These are phyloP conservation scores for Chromis chromis DNA, from an alignment of 2,797 vertebrate species.

Conservation along the genomic window DNA sequence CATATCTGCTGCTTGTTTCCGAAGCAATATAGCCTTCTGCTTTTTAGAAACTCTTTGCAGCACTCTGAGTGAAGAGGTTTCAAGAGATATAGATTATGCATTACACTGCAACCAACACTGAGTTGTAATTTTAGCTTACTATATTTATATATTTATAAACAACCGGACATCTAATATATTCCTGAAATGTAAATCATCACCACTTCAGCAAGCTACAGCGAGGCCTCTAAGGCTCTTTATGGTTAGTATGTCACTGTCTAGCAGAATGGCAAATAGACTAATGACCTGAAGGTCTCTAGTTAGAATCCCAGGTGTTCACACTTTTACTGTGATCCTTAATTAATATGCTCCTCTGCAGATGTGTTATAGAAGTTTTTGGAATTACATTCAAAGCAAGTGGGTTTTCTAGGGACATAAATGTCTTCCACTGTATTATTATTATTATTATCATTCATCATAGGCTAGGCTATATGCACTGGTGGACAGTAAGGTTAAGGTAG, in stretches of 20 bases:
- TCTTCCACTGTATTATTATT: conserved; percentile 73
- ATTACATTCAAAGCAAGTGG: conserved; percentile 71
- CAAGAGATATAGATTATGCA: background rate
- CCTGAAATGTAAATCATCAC: background rate
- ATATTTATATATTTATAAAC: conserved; percentile 19
- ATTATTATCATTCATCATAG: conserved; percentile 80
- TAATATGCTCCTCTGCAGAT: conserved; percentile 71
- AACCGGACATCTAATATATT: background rate
- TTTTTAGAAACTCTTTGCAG: background rate
- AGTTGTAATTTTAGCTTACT: background rate
- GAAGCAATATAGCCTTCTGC: background rate
- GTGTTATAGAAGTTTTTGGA: conserved; percentile 70
- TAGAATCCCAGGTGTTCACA: conserved; percentile 76
- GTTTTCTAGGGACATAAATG: conserved; percentile 71
- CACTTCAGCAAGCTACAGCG: conserved; percentile 14
- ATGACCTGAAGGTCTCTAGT: conserved; percentile 59
- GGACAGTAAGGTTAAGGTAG: conserved; percentile 80
- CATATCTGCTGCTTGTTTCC: background rate
- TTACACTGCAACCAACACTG: background rate
- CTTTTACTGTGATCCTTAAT: conserved; percentile 65
- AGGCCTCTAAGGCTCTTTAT: conserved; percentile 24
- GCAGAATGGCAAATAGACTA: conserved; percentile 57
- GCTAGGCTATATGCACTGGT: conserved; percentile 73
- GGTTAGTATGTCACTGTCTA: conserved; percentile 43
- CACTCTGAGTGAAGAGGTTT: background rate